These are phyloP conservation scores for Echeneis naucrates DNA, from an alignment of 2,797 vertebrate genomes.

Conservation along the genomic window DNA sequence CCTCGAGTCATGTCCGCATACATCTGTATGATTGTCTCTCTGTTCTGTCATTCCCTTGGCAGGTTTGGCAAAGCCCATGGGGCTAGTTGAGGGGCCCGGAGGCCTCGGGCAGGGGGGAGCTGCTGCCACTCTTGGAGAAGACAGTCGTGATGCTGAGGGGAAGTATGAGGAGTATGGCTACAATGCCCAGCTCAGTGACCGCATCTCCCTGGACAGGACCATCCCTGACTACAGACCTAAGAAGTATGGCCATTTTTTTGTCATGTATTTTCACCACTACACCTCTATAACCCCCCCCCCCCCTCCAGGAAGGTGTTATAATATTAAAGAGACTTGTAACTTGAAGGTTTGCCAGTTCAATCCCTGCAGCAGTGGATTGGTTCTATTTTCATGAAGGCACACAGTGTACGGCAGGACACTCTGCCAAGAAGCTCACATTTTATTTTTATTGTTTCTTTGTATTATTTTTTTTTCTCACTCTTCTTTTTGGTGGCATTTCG, in stretches of 20 bases:
- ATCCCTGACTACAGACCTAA: conserved; percentile 98
- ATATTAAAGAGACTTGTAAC: conserved; percentile 27
- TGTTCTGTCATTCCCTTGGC: conserved; percentile 50
- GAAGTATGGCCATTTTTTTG: conserved; percentile 85
- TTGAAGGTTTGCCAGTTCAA: conserved; percentile 40
- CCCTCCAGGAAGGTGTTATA: background rate
- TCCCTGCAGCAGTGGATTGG: conserved; percentile 48
- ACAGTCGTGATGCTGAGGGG: conserved; percentile 89
- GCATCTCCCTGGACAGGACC: conserved; percentile 96
- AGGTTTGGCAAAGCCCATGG: conserved; percentile 97
- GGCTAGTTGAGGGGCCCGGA: conserved; percentile 96
- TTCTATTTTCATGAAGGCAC: conserved; percentile 54
- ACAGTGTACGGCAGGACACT: conserved; percentile 19
- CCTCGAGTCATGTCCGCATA: background rate
- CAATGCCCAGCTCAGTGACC: conserved; percentile 96
- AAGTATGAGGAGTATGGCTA: conserved; percentile 97
- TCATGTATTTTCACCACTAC: conserved; percentile 19
- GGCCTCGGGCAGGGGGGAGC: conserved; percentile 95
- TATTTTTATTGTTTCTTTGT: conserved; percentile 6
- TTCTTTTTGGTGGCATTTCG: conserved; percentile 16
- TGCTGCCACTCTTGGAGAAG: conserved; percentile 92
- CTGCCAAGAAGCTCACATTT: conserved; percentile 31
- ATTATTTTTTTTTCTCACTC: background rate
- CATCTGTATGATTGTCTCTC: conserved; percentile 38
- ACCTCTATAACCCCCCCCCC: conserved; percentile 38